Evolutionary conservation across 2,888 invertebrate species (phyloP).

Genomic region (Pyrrhosoma nymphula): DNA sequence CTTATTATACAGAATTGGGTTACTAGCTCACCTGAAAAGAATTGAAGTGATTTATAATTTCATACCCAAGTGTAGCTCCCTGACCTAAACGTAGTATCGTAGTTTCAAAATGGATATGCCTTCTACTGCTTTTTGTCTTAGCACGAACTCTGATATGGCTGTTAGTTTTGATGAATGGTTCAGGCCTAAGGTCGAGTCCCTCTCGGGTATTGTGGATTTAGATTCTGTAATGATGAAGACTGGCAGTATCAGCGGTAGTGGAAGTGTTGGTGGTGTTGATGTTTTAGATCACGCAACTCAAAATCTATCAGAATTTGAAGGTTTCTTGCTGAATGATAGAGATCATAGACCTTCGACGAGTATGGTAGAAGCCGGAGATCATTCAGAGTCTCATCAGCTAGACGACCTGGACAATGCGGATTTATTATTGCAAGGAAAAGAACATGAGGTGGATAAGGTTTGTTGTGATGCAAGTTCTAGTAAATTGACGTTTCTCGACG

Average conservation of each 20-base stretch:
- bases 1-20: neutral
- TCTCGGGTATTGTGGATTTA: conserved; percentile 74
- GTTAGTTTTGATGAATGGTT: conserved; percentile 76
- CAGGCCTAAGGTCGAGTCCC: conserved; percentile 75
- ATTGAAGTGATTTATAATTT: neutral
- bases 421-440: conserved; percentile 47
- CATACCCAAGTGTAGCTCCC: neutral
- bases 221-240: conserved; percentile 73
- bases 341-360: conserved; percentile 47
- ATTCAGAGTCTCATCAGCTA: conserved; percentile 20
- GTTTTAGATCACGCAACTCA: conserved; percentile 49
- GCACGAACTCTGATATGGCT: conserved; percentile 56
- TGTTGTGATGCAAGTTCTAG: conserved; percentile 44
- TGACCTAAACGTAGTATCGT: neutral
- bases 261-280: conserved; percentile 47
- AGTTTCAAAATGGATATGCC: conserved; percentile 55
- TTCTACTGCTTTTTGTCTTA: conserved; percentile 42
- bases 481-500: conserved; percentile 47
- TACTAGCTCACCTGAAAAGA: neutral
- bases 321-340: conserved; percentile 41
- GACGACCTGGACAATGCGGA: conserved; percentile 41
- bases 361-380: neutral
- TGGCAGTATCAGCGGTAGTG: conserved; percentile 39
- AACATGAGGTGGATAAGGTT: conserved; percentile 44
- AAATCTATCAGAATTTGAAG: conserved; percentile 57